These are phyloP conservation scores for Silurus asotus DNA, from an alignment of 2,113 vertebrate genomes.

Conservation along the genomic window DNA sequence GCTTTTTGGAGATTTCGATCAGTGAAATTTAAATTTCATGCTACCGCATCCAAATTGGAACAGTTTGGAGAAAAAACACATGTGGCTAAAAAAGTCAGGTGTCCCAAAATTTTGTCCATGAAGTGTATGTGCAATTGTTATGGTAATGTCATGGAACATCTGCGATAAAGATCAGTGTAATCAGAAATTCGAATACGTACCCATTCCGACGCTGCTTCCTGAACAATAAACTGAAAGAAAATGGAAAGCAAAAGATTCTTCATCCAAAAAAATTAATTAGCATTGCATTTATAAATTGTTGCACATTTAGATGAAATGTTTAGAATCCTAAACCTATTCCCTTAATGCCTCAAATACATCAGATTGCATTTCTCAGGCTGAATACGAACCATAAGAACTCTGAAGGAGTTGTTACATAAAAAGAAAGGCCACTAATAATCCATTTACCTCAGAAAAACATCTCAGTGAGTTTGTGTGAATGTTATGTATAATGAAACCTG, in stretches of 20 bases:
- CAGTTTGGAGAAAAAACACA: no score
- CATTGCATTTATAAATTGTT: not conserved
- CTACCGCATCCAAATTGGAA: no score
- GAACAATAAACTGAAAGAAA: slow-evolving; percentile 84
- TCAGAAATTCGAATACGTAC: slow-evolving; percentile 62
- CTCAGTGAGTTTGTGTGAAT: not conserved
- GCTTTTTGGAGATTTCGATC: no score
- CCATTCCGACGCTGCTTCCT: slow-evolving; percentile 81
- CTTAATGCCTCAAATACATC: not conserved
- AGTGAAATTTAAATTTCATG: no score
- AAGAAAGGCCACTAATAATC: not conserved
- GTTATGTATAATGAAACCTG: not conserved
- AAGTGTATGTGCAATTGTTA: no score
- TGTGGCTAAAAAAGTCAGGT: no score
- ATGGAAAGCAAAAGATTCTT: not conserved
- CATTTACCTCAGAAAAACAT: not conserved
- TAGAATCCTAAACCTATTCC: no score
- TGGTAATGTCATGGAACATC: not conserved
- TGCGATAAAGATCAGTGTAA: not conserved
- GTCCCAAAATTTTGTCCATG: no score
- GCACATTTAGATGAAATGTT: not conserved
- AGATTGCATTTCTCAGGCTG: not conserved
- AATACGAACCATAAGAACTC: not conserved
- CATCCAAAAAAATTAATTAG: not conserved
- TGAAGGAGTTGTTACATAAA: not conserved